Conservation (phyloP, 2,797 vertebrate species). For the Hypotaenidia philippensis region DNA sequence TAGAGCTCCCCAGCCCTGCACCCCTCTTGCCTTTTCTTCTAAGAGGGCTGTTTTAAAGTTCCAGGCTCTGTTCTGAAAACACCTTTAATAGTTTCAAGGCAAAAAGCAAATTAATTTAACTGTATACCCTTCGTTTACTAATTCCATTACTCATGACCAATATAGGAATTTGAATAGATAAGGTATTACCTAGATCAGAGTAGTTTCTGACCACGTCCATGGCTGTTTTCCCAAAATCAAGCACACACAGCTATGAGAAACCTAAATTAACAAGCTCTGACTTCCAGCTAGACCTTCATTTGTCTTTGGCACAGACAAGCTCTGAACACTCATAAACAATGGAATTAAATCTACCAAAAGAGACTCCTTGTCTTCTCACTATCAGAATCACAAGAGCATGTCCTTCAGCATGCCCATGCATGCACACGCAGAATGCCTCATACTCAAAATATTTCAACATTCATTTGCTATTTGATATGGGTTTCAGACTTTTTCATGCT, state of each 20-base stretch:
- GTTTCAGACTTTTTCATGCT: neutral
- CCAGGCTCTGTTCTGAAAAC: neutral
- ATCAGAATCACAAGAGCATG: neutral
- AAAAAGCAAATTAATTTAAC: neutral
- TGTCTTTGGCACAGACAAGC: neutral
- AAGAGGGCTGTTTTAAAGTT: neutral
- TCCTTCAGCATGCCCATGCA: constrained; percentile 5
- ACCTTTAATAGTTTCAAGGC: neutral
- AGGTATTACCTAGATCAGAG: neutral
- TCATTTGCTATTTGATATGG: neutral
- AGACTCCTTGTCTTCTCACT: neutral
- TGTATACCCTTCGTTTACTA: neutral
- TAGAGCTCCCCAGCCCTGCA: accelerated
- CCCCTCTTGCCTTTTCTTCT: accelerated
- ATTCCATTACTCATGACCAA: neutral
- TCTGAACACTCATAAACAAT: neutral
- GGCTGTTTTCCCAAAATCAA: neutral
- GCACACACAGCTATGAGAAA: neutral
- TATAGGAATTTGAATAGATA: accelerated
- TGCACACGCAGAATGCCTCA: neutral
- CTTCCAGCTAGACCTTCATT: neutral
- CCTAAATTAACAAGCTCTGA: neutral
- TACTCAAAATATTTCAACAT: constrained; percentile 15
- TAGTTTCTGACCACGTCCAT: neutral
- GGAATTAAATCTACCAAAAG: neutral